Evolutionary conservation across 2,888 invertebrate species (phyloP), one percentile per base, ranked within the genome.

Genomic region (Alviniconcha strummeri): DNA sequence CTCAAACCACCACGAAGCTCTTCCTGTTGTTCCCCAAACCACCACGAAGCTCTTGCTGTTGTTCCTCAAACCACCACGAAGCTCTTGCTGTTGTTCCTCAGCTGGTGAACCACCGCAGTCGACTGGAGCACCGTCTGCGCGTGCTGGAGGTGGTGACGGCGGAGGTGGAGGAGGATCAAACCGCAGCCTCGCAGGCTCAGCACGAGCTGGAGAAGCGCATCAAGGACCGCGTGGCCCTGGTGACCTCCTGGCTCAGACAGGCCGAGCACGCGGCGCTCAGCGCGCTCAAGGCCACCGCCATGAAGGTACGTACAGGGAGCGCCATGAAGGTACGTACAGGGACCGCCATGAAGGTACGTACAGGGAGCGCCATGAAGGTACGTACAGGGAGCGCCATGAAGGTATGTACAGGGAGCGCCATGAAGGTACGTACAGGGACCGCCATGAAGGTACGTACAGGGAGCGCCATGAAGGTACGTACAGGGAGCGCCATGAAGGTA

Each of bases 151-250:
- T 9, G 5, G 80, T 80, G 71, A 36, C 17, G 9, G 9, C 0
- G 54, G 80, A 80, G 71, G 71, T 69, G n/a, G 71, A 69, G 80
- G 80, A 71, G 55, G 56, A 80, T 71, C 15, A 54, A 55, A 17
- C 11, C 5, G n/a, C 80, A 3, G 71, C 71, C n/a, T 8, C 13
- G 9, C 8, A 15, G 5, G 56, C 55, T 5, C 54, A 56, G 55
- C 52, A 19, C 15, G 56, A 55, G 69, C n/a, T 80, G 13, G 55
- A 52, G 67, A n/a, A 52, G 0, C 64, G 64, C 52, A 80, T 80
- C 54, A 64, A 36, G n/a, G 19, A 67, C n/a, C 80, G 80, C 55
- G 69, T 19, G 0, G 71, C 69, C n/a, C 1, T 80, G 80, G 17
- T 71, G 71, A 71, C 71, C 15, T 52, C 17, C 1, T 80, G 80